phyloP scores from a whole-genome alignment of 64 coral and sea anemone genomes.

The Stichodactyla mertensii region DNA sequence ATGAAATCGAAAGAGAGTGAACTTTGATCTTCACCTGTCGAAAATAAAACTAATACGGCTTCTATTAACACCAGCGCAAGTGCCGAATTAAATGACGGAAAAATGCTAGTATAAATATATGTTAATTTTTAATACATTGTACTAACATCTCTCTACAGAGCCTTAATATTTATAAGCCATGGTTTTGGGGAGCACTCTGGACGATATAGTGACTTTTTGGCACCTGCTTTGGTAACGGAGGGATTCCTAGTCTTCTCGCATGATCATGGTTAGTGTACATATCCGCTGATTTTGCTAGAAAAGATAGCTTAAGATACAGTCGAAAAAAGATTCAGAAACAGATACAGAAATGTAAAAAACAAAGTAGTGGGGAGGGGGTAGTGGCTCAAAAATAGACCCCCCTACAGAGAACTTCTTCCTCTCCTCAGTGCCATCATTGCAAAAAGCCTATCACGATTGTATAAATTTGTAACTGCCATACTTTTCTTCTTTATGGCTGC shows the following conservation, averaged over 20 bases:
- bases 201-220: slow-evolving; percentile 58
- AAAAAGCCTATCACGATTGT: too few species aligned
- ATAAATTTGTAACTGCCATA: too few species aligned
- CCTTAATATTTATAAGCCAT: slow-evolving; percentile 74
- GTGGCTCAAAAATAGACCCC: too few species aligned
- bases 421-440: too few species aligned
- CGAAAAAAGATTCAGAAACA: too few species aligned
- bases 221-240: slow-evolving; percentile 36
- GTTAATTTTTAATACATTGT: not conserved
- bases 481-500: too few species aligned
- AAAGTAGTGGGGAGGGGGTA: too few species aligned
- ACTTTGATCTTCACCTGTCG: not conserved
- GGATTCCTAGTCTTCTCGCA: slow-evolving; percentile 63
- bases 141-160: slow-evolving; percentile 25
- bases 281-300: not conserved
- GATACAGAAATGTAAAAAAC: too few species aligned
- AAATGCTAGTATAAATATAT: not conserved
- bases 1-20: not conserved
- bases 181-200: slow-evolving; percentile 71
- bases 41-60: too few species aligned
- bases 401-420: too few species aligned
- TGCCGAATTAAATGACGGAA: not conserved
- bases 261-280: slow-evolving; percentile 63
- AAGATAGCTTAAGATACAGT: too few species aligned
- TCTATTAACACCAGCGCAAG: too few species aligned